phyloP scores from a whole-genome alignment of 2,113 vertebrate species.

The Bettongia penicillata region DNA sequence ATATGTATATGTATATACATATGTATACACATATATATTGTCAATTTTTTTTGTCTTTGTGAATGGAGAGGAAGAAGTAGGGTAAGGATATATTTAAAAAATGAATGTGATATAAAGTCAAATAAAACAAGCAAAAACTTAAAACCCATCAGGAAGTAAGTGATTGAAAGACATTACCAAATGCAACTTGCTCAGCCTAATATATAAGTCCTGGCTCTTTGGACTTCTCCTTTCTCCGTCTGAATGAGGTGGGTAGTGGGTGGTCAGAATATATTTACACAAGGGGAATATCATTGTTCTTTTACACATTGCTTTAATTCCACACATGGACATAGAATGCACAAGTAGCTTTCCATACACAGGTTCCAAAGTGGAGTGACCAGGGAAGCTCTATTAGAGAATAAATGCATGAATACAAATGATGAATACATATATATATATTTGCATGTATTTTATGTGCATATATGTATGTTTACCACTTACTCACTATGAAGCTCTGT shows the following conservation, averaged over 20 bases:
- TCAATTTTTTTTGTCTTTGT: neutral
- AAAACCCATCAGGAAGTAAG: neutral
- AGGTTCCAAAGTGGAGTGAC: neutral
- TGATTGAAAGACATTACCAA: neutral
- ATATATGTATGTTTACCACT: neutral
- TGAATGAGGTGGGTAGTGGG: neutral
- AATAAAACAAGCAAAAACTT: neutral
- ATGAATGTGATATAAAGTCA: neutral
- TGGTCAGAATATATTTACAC: neutral
- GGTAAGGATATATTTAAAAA: neutral
- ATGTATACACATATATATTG: too few species aligned
- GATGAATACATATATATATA: neutral
- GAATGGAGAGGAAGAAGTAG: neutral
- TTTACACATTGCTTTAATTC: neutral
- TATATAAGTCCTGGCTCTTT: neutral
- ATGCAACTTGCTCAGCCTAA: neutral
- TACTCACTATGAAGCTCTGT: neutral
- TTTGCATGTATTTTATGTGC: neutral
- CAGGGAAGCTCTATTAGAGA: neutral
- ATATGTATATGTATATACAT: too few species aligned
- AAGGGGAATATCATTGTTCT: neutral
- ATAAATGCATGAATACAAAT: neutral
- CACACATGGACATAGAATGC: neutral
- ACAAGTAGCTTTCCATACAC: neutral
- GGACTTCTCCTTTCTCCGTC: neutral